Conservation (phyloP, 2,113 vertebrate species). For the Malurus cyaneus region DNA sequence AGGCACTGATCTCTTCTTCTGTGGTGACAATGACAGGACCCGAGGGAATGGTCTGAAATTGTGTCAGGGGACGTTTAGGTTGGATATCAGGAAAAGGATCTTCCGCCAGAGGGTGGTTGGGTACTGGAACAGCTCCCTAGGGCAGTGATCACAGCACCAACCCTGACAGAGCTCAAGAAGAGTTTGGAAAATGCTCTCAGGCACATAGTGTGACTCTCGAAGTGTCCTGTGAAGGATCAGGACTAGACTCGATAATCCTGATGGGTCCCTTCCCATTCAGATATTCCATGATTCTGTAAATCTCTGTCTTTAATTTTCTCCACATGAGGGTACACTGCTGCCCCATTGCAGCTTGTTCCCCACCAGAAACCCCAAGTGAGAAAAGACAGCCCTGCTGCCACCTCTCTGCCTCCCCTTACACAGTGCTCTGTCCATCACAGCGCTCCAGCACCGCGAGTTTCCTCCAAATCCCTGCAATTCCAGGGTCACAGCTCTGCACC, state of each 20-base stretch:
- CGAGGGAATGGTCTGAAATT: fast-evolving
- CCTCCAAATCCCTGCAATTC: not conserved
- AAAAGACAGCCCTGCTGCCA: not conserved
- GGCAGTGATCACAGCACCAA: not conserved
- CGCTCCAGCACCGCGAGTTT: not conserved
- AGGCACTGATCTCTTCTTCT: not conserved
- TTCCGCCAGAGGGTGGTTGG: fast-evolving
- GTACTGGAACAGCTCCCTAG: not conserved
- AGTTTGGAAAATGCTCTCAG: not conserved
- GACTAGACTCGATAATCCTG: fast-evolving
- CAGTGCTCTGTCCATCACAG: not conserved
- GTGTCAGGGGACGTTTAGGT: not conserved
- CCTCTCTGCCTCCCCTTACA: not conserved
- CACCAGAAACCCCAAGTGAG: not conserved
- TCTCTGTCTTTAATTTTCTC: not conserved
- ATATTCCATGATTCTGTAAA: not conserved
- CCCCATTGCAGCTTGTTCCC: not conserved
- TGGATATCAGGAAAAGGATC: not conserved
- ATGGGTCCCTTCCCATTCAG: not conserved
- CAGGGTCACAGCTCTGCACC: not conserved
- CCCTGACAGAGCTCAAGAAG: not conserved
- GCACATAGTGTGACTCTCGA: not conserved
- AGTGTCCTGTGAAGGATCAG: not conserved
- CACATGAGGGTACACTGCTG: not conserved
- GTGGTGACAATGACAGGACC: not conserved